These are phyloP conservation scores for Naja naja DNA, from an alignment of 2,113 vertebrate species.

Conservation along the genomic window DNA sequence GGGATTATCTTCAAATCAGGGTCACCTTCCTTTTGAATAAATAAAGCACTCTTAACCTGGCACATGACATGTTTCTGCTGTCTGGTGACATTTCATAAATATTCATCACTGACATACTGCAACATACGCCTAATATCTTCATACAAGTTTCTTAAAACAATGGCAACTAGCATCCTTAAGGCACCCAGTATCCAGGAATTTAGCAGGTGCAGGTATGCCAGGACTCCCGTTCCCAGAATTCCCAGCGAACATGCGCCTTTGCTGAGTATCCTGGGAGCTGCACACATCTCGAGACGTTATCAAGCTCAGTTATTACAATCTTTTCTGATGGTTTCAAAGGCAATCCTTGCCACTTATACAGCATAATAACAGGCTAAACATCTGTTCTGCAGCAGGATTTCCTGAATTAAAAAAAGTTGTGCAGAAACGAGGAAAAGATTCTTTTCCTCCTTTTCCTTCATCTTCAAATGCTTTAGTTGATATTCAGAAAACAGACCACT, in stretches of 20 bases:
- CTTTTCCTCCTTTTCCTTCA: background rate
- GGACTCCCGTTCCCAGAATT: background rate
- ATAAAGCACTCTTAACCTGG: background rate
- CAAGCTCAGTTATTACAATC: background rate
- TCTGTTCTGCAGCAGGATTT: background rate
- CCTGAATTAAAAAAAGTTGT: background rate
- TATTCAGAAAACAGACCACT: background rate
- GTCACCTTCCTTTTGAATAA: background rate
- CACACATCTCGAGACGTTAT: background rate
- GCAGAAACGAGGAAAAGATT: background rate
- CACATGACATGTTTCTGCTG: background rate
- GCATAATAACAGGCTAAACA: background rate
- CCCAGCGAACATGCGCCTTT: background rate
- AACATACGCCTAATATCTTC: background rate
- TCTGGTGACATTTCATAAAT: background rate
- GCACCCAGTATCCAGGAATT: background rate
- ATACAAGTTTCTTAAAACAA: background rate
- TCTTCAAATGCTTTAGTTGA: constrained; percentile 20
- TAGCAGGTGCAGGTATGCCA: too few relatives aligned
- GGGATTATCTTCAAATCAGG: background rate
- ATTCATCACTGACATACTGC: background rate
- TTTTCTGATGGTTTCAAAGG: background rate
- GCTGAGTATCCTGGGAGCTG: background rate
- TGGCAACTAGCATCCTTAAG: background rate
- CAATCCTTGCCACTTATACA: background rate